Evolutionary conservation across 2,113 vertebrate species (phyloP), one percentile per base, ranked within the genome.

Genomic region (Siniperca knerii): DNA sequence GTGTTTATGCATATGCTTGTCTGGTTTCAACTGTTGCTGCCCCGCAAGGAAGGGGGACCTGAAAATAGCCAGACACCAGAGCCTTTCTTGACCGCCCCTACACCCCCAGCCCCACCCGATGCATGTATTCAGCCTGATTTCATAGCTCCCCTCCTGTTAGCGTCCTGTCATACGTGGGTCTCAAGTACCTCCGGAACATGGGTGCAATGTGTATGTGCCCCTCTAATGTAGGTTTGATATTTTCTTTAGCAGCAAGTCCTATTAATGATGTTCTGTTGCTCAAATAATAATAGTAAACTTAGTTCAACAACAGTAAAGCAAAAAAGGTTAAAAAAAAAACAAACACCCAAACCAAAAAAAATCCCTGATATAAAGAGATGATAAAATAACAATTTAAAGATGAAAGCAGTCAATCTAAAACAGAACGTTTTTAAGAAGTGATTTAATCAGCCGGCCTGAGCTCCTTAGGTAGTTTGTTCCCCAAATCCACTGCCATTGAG

Each of bases 21-120:
- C 69, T 4, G 67, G 90, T 94, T 92, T 96, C 96, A 95, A 93
- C 93, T 96, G 95, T 95, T 96, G 78, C 96, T 94, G 94, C 87
- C 93, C 94, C 89, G 82, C 93, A 92, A 92, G 87, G 81, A 91
- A 94, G 84, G 87, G 91, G 84, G 91, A 91, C 95, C 94, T 91
- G 95, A 96, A 96, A 96, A 96, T 96, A 96, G 94, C 92, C 85
- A 67, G 93, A 92, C 93, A 94, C 87, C 89, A 91, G 92, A 21
- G 75, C 91, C 89, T 78, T 92, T 92, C 93, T 94, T 92, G 92
- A 94, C 91, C 85, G 77, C 79, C 89, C 87, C 84, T 67, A 61
- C 74, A 57, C 44, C 64, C 82, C 83, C 72, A 18, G 20, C 52
- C 52, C 52, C 13, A 89, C 89, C 89, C 92, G 88, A 91, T 91